Conservation (phyloP, 2,888 invertebrate species). For the Leuctra nigra region DNA sequence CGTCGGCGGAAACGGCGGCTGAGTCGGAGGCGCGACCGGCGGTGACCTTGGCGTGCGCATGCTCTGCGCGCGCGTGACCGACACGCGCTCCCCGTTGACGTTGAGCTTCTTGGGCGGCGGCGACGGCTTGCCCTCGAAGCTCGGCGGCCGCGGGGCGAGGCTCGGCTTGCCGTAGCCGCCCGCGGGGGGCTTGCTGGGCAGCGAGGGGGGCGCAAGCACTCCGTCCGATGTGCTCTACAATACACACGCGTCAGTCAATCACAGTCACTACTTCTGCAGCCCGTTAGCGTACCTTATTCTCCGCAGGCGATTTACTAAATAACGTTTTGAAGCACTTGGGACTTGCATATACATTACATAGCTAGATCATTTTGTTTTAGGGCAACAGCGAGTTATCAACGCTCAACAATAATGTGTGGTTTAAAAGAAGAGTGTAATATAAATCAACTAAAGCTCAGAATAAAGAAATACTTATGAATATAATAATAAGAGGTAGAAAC, state of each 20-base stretch:
- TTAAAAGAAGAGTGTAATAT: no score
- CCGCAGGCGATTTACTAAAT: no score
- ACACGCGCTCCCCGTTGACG: constrained; percentile 40
- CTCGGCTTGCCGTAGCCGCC: constrained; percentile 70
- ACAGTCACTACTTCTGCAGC: no score
- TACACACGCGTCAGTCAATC: no score
- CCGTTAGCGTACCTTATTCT: no score
- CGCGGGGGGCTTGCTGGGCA: constrained; percentile 36
- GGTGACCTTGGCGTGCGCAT: constrained; percentile 74
- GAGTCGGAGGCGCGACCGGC: constrained; percentile 45
- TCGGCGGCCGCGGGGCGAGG: constrained; percentile 77
- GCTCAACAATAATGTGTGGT: no score
- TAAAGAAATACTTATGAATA: background rate
- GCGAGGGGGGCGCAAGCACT: background rate
- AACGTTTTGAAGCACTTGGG: no score
- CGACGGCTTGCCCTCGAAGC: constrained; percentile 50
- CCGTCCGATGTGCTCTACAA: background rate
- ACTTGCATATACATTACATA: no score
- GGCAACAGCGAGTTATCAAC: no score
- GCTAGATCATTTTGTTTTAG: no score
- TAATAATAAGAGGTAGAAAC: background rate
- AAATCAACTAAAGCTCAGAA: no score
- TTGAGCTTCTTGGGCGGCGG: constrained; percentile 61
- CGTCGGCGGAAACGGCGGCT: constrained; percentile 37
- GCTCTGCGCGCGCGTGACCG: constrained; percentile 71